Evolutionary conservation across 2,888 invertebrate species (phyloP).

Genomic region (Entomobrya multifasciata): DNA sequence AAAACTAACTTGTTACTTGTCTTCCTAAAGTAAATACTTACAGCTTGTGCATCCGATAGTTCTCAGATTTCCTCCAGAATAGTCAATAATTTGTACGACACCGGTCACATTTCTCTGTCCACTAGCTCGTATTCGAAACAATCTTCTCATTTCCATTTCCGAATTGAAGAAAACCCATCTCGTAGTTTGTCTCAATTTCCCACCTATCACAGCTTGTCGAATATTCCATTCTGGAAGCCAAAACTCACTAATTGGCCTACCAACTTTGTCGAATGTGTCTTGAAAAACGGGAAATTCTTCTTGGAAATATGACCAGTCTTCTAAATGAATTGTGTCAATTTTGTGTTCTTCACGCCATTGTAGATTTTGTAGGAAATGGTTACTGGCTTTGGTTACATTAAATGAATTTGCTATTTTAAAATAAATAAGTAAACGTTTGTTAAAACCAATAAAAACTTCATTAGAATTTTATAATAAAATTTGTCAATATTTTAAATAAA

Average conservation of each 20-base stretch:
- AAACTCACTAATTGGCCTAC: not conserved
- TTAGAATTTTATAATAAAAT: too few species aligned
- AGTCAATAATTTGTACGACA: too few species aligned
- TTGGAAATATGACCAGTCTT: slow-evolving; percentile 5
- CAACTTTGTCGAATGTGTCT: not conserved
- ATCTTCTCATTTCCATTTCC: not conserved
- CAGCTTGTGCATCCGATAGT: too few species aligned
- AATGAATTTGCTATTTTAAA: not conserved
- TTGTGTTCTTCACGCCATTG: not conserved
- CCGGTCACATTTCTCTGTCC: too few species aligned
- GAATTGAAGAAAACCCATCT: not conserved
- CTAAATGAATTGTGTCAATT: not conserved
- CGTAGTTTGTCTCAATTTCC: not conserved
- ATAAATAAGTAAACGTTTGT: too few species aligned
- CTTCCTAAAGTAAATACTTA: too few species aligned
- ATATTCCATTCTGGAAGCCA: not conserved
- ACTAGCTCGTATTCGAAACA: too few species aligned
- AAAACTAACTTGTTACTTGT: too few species aligned
- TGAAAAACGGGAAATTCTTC: not conserved
- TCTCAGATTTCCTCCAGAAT: too few species aligned
- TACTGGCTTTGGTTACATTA: not conserved
- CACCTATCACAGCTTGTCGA: not conserved
- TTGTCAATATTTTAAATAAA: too few species aligned
- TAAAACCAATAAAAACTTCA: too few species aligned
- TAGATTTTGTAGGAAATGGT: not conserved